Conservation (phyloP, 2,113 vertebrate species). For the Muntiacus muntjak region DNA sequence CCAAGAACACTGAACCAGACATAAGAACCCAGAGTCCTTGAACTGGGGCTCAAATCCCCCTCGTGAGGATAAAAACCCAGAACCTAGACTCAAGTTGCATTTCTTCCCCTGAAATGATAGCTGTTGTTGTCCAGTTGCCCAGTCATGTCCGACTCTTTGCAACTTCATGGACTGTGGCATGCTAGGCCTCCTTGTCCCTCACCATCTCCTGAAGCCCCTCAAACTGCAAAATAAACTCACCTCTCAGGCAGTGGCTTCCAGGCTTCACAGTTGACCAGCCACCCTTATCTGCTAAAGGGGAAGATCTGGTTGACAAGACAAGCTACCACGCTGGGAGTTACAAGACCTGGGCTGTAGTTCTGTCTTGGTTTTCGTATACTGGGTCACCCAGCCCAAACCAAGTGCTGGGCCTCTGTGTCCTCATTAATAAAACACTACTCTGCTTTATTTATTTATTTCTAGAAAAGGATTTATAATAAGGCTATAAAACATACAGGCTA, state of each 20-base stretch:
- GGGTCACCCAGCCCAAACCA: not conserved
- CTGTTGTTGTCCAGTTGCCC: not conserved
- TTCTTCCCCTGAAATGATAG: not conserved
- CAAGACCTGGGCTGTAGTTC: not conserved
- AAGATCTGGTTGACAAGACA: not conserved
- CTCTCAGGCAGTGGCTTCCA: not conserved
- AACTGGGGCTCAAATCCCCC: rapidly evolving
- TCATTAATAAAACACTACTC: not conserved
- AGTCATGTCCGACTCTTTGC: not conserved
- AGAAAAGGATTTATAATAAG: not conserved
- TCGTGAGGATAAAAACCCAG: not conserved
- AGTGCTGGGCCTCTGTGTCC: not conserved
- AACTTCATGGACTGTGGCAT: not conserved
- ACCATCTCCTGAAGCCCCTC: not conserved
- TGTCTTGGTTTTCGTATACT: not conserved
- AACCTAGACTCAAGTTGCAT: not conserved
- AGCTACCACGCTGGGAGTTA: too few species aligned
- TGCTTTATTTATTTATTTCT: not conserved
- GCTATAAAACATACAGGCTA: not conserved
- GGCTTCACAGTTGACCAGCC: not conserved
- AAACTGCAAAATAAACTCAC: not conserved
- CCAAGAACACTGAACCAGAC: not conserved
- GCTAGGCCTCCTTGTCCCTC: not conserved
- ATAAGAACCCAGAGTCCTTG: not conserved
- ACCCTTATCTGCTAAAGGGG: not conserved